Percentiles rank a stretch among this genome's conserved stretches.
phyloP scores from a whole-genome alignment of 2,888 invertebrate genomes.

The Chirona hameri region DNA sequence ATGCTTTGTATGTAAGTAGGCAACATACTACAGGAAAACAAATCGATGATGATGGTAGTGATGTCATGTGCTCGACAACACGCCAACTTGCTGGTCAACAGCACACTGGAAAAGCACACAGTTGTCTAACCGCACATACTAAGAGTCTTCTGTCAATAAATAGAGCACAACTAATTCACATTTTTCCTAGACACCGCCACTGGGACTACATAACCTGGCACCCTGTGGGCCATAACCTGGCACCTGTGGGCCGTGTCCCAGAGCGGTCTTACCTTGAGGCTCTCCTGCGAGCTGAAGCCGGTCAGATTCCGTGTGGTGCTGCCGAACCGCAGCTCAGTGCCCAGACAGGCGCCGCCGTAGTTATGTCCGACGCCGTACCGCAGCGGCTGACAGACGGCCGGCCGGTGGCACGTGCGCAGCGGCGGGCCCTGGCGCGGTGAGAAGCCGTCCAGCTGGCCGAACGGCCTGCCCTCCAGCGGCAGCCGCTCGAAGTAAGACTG shows the following conservation, averaged over 20 bases:
- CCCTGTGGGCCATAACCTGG: too few relatives aligned
- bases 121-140: too few relatives aligned
- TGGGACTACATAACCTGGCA: too few relatives aligned
- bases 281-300: neutral
- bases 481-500: neutral
- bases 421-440: slow-evolving; percentile 7
- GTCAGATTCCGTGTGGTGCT: neutral
- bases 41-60: too few relatives aligned
- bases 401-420: neutral
- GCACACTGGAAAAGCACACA: too few relatives aligned
- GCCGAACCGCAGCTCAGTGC: neutral
- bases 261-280: neutral
- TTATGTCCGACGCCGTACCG: neutral
- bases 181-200: too few relatives aligned
- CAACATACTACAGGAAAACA: too few relatives aligned
- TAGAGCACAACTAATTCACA: too few relatives aligned
- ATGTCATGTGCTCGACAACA: too few relatives aligned
- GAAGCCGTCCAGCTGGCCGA: neutral
- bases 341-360: neutral
- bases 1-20: too few relatives aligned
- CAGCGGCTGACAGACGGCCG: neutral
- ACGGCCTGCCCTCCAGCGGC: neutral
- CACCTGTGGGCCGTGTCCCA: neutral
- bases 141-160: too few relatives aligned
- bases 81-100: too few relatives aligned